Base-by-base conservation (phyloP, 2,888 invertebrate genomes). In the Byasa hedistus region DNA sequence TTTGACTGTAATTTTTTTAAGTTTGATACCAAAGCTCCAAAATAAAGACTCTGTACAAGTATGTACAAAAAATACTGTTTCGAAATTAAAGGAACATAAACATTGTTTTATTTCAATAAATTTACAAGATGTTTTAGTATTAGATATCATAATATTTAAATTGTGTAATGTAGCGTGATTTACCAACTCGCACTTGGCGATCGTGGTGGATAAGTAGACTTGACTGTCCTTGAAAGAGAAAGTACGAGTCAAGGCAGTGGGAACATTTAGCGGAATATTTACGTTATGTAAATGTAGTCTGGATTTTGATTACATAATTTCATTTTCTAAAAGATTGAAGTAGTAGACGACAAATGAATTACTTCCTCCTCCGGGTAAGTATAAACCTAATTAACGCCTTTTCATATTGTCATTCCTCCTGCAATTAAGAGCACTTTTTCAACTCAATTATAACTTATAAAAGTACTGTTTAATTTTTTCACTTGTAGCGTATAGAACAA, bases 311-410 rank as follows among this genome's bases (percentile, higher is more conserved):
- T 52, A 7, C 19, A 17, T 24, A n/a, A 59, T 8, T 51, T n/a
- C 4, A 24, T 24, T 59, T 44, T 48, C 48, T 24, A 44, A 8
- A 17, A 23, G 59, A 48, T 48, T 48, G 1, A 48, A 59, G 23
- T 27, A 44, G 21, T 39, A 23, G 15, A 23, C 48, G 19, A 7
- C 23, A 52, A 61, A 10, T 52, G n/a, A 61, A 36, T 61, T 54
- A 61, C 52, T 19, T 3, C 17, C 52, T 61, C 19, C 12, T 17
- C 54, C 22, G 54, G 10, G 52, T 36, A 52, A 52, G 54, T 54
- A 22, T 22, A 36, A 61, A 36, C 36, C 61, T 54, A 61, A 61
- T 61, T 61, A 54, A 54, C 51, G 36, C 22, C 23, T 36, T 54
- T 32, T 51, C 22, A 54, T 39, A 22, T 54, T 61, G 59, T 48